Base-by-base conservation (phyloP, 2,113 vertebrate genomes). In the Peucedramus taeniatus region DNA sequence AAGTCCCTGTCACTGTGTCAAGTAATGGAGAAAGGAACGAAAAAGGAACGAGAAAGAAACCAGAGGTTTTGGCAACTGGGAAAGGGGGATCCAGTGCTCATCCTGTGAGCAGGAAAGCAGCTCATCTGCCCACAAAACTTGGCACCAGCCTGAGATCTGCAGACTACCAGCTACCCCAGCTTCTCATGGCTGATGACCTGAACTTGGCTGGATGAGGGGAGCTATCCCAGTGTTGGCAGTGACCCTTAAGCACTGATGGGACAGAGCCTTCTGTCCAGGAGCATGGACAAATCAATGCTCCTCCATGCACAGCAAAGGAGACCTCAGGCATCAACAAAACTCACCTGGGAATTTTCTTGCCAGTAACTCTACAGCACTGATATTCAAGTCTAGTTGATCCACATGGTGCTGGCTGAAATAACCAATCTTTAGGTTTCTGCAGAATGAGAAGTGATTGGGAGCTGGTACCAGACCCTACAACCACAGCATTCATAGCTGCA, bases 371-470 rank as follows among this genome's bases (percentile, higher is more conserved):
- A 99, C 98, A 6, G 99, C 99, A 72, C 98, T 99, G 90, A 99
- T 98, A 7, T 99, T 99, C 87, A 99, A 97, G 97, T 99, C 99
- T 94, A 99, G 97, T 95, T 99, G 99, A 94, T 99, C 99, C 83
- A 99, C 99, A 0, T 99, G 99, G 90, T 99, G 99, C 97, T 99
- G 99, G 90, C 99, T 99, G 96, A 99, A 99, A 95, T 99, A 99
- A 49, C 99, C 99, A 0, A 99, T 99, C 98, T 99, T 99, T 64
- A 99, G 94, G 96, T 99, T 99, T 97, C 99, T 99, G 97, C 40
- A 85, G 90, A 83, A 72, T 5, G 22, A 96, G 30, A 60, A 53
- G 17, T 27, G 33, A 33, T 1, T 3, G 9, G 28, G 51, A 66
- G 39, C 27, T 80, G 28, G 57, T 59, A 59, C 19, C 37, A 57